Percentiles rank a stretch among this genome's conserved stretches.
These are phyloP conservation scores for Trisateles emortualis DNA, from an alignment of 2,888 invertebrate species.

Conservation along the genomic window DNA sequence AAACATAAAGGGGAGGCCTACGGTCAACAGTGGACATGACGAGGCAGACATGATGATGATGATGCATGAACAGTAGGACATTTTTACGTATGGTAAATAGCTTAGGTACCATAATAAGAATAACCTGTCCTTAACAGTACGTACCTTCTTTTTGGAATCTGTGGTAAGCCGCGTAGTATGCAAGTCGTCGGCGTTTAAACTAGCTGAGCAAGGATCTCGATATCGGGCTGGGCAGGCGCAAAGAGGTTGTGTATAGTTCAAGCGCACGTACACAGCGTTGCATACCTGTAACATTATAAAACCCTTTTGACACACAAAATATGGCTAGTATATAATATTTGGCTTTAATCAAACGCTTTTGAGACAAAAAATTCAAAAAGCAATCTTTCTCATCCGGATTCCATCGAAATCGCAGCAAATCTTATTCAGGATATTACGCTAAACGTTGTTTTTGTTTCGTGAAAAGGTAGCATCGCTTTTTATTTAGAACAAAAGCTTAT, in stretches of 20 bases:
- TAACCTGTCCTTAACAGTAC: too few species aligned
- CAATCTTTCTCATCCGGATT: background rate
- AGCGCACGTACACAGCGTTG: constrained; percentile 96
- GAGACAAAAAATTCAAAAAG: background rate
- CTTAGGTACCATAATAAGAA: too few species aligned
- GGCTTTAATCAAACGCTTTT: background rate
- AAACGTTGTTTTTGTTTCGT: constrained; percentile 4
- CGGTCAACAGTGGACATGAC: too few species aligned
- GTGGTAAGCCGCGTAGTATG: constrained; percentile 96
- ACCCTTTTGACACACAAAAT: background rate
- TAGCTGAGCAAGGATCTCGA: constrained; percentile 96
- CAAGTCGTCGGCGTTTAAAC: constrained; percentile 95
- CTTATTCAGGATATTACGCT: constrained; percentile 1
- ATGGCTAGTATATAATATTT: background rate
- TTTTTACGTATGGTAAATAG: too few species aligned
- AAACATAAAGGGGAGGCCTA: too few species aligned
- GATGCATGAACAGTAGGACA: too few species aligned
- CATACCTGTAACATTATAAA: constrained; percentile 89
- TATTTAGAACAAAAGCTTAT: constrained; percentile 35
- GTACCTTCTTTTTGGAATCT: constrained; percentile 93
- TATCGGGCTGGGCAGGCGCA: constrained; percentile 96
- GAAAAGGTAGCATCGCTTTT: constrained; percentile 17
- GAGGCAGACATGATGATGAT: too few species aligned
- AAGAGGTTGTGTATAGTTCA: constrained; percentile 97
- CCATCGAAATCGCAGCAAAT: constrained; percentile 9